These are phyloP conservation scores for Forbesichthys agassizii DNA, from an alignment of 2,113 vertebrate genomes.

Conservation along the genomic window DNA sequence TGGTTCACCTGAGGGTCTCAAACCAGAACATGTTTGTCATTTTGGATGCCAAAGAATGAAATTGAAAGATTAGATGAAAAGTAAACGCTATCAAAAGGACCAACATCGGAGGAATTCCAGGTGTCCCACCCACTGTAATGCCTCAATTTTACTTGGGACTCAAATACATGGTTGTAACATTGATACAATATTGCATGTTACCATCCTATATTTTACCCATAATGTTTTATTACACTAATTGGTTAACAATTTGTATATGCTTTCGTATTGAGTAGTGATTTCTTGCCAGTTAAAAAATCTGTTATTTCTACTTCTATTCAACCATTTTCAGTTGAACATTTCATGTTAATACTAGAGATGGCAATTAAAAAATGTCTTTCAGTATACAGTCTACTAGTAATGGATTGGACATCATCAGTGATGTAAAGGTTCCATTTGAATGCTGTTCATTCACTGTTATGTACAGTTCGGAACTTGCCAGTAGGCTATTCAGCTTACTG, in stretches of 20 bases:
- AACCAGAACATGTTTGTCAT: constrained; percentile 31
- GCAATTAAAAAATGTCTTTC: too few species aligned
- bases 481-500: too few species aligned
- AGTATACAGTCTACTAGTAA: too few species aligned
- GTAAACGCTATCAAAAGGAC: constrained; percentile 34
- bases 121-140: constrained; percentile 64
- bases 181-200: constrained; percentile 71
- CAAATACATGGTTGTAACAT: constrained; percentile 54
- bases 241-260: constrained; percentile 58
- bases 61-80: constrained; percentile 20
- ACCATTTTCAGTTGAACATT: constrained; percentile 30
- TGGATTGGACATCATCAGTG: too few species aligned
- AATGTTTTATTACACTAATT: constrained; percentile 61
- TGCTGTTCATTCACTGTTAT: too few species aligned
- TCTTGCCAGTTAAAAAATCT: constrained; percentile 47
- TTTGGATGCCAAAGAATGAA: constrained; percentile 69
- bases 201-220: constrained; percentile 51
- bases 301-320: constrained; percentile 47
- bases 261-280: constrained; percentile 60
- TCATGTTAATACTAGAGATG: not conserved
- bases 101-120: constrained; percentile 59
- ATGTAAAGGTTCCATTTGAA: too few species aligned
- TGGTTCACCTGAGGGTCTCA: constrained; percentile 35
- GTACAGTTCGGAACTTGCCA: too few species aligned
- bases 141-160: constrained; percentile 43